Evolutionary conservation across 2,797 vertebrate genomes (phyloP), one percentile per base, ranked within the genome.

Genomic region (Corythornis leucogaster): DNA sequence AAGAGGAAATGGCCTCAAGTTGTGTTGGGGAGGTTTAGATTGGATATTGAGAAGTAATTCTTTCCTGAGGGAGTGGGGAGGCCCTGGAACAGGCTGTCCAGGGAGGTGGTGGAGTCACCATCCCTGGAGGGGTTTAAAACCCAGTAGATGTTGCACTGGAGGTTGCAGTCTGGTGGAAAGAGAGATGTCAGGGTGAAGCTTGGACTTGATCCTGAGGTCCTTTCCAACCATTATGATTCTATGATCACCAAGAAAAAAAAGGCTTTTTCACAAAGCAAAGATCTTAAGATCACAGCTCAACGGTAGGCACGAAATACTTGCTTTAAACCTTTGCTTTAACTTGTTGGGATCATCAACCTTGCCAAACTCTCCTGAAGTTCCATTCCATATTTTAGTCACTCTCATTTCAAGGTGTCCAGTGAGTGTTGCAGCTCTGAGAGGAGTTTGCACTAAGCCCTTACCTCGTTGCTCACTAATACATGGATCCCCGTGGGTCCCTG

Each of bases 401-500:
- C 46, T 62, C 51, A 67, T 33, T 75, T 45, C n/a, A 83, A 11
- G 40, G 69, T 59, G 35, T 62, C 66, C 61, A 62, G 25, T 8
- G 88, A 28, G 5, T 53, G 17, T 35, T 83, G n/a, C 2, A 62
- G 4, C 42, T 31, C 70, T 58, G 61, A 58, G 15, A 45, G 38
- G 38, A 38, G 19, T 38, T 28, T 83, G 51, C 46, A 51, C 62
- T 84, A 76, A 68, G 12, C 61, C 17, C 96, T 83, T 59, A 97
- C 97, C 96, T 97, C 96, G 24, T 98, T 97, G 96, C 97, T 98
- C 80, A 98, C 97, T 63, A 98, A 75, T 57, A 98, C 98, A 1
- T 98, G 98, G 96, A 98, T 98, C 62, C 98, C 98, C 1, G 98
- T 98, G 77, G 98, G 98, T 45, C 98, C 98, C 94, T 98, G 98